A percentile compares a stretch with the other conserved stretches of the same genome.
These are phyloP conservation scores for Drosophila tripunctata DNA, from an alignment of 2,888 invertebrate species.

Conservation along the genomic window DNA sequence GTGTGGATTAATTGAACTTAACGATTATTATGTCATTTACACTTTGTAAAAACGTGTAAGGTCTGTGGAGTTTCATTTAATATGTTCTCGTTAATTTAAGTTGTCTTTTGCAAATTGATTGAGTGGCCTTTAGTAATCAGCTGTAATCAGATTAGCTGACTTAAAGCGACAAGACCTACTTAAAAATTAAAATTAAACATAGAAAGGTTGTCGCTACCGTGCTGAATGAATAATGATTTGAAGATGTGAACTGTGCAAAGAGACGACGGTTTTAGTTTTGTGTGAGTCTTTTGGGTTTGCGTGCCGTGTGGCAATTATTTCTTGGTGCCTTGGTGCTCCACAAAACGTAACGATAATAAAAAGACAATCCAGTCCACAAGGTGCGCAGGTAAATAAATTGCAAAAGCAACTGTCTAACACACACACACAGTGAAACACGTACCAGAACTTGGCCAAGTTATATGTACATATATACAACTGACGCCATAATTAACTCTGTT, in stretches of 20 bases:
- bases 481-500: slow-evolving; percentile 65
- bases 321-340: slow-evolving; percentile 17
- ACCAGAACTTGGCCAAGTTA: slow-evolving; percentile 31
- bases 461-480: slow-evolving; percentile 34
- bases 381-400: slow-evolving; percentile 47
- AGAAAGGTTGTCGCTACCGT: slow-evolving; percentile 11
- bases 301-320: slow-evolving; percentile 68
- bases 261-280: slow-evolving; percentile 1
- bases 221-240: slow-evolving; percentile 41
- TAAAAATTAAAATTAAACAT: slow-evolving; percentile 54
- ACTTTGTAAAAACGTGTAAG: background rate
- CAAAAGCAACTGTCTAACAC: slow-evolving; percentile 16
- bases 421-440: slow-evolving; percentile 15
- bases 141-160: slow-evolving; percentile 24
- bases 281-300: slow-evolving; percentile 48
- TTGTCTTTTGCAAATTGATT: slow-evolving; percentile 32
- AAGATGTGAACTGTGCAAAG: slow-evolving; percentile 13
- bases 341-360: slow-evolving; percentile 47
- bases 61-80: too few relatives aligned
- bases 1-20: background rate
- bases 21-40: background rate
- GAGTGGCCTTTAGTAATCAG: slow-evolving; percentile 30
- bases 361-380: slow-evolving; percentile 33
- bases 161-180: slow-evolving; percentile 30
- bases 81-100: slow-evolving; percentile 5